Conservation (phyloP, 2,113 vertebrate species). For the Lasiurus borealis region DNA sequence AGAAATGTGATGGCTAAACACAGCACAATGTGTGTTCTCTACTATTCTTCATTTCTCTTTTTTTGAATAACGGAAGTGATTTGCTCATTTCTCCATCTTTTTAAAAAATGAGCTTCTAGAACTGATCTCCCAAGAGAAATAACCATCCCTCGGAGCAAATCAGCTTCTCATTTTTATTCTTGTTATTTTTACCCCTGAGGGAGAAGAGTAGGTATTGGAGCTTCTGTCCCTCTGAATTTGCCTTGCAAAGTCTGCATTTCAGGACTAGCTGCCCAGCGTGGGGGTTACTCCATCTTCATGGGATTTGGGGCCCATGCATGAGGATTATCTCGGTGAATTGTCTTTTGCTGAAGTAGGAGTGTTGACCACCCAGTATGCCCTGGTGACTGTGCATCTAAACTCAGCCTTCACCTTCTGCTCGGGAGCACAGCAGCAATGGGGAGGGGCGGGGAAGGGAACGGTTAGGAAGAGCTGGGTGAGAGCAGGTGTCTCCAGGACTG, state of each 20-base stretch:
- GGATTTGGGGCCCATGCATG: background rate
- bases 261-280: background rate
- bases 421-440: background rate
- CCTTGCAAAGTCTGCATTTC: background rate
- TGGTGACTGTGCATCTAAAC: background rate
- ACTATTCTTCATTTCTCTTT: background rate
- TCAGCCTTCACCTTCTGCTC: background rate
- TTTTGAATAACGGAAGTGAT: background rate
- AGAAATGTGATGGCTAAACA: background rate
- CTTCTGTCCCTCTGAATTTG: background rate
- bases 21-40: background rate
- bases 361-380: background rate
- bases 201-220: background rate
- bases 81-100: background rate
- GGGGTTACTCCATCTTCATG: background rate
- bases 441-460: fast-evolving
- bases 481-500: background rate
- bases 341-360: background rate
- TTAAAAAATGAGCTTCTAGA: background rate
- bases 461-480: no score
- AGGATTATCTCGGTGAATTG: background rate
- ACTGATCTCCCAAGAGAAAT: background rate
- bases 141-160: background rate
- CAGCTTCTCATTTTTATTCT: background rate
- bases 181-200: background rate